Conservation (phyloP, 2,888 invertebrate genomes). For the Trilocha varians region DNA sequence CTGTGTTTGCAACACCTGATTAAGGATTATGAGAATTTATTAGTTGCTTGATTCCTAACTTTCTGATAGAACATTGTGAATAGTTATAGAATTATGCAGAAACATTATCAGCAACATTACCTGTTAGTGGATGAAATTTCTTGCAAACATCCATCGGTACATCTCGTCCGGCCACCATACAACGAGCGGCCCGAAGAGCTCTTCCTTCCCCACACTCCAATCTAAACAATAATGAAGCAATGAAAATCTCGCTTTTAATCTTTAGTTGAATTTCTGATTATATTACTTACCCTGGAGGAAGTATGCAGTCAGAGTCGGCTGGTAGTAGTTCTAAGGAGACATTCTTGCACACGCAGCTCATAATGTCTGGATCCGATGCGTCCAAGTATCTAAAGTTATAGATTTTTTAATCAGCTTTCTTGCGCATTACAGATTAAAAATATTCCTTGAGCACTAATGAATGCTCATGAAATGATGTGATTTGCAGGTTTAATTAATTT, state of each 20-base stretch:
- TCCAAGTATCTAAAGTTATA: constrained; percentile 42
- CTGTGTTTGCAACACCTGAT: no score
- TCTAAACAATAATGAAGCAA: background rate
- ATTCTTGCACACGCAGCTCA: constrained; percentile 54
- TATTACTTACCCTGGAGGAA: constrained; percentile 45
- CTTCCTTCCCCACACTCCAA: constrained; percentile 60
- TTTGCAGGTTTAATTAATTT: no score
- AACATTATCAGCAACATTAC: constrained; percentile 31
- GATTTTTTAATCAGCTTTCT: no score
- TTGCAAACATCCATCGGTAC: constrained; percentile 64
- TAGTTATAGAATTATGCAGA: no score
- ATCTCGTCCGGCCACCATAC: constrained; percentile 48
- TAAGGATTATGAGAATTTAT: no score
- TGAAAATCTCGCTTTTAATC: background rate
- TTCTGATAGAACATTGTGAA: no score
- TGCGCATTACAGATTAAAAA: no score
- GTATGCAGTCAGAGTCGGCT: constrained; percentile 57
- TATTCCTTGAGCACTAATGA: no score
- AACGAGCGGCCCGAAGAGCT: constrained; percentile 51
- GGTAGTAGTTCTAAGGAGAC: constrained; percentile 54
- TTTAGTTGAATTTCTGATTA: no score
- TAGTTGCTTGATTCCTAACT: no score
- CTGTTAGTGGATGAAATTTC: constrained; percentile 57
- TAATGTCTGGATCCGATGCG: constrained; percentile 52
- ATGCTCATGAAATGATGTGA: no score